These are phyloP conservation scores for Pelvicachromis taeniatus DNA, from an alignment of 2,113 vertebrate species.

Conservation along the genomic window DNA sequence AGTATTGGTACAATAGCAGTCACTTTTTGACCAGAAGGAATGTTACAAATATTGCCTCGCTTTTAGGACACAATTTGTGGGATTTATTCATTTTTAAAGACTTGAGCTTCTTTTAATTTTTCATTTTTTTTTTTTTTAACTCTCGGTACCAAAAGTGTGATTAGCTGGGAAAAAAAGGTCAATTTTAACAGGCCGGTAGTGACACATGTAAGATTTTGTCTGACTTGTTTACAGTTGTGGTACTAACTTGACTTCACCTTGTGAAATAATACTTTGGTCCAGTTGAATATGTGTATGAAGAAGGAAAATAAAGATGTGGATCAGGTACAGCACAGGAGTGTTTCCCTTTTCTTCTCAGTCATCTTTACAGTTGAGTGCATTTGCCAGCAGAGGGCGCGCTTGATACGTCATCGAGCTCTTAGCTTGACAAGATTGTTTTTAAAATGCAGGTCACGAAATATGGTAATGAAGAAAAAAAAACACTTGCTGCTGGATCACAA, in stretches of 20 bases:
- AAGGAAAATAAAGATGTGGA: not conserved
- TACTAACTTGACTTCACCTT: not conserved
- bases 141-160: slow-evolving; percentile 1
- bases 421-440: not conserved
- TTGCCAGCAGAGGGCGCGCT: slow-evolving; percentile 57
- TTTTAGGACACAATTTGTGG: not conserved
- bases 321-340: slow-evolving; percentile 39
- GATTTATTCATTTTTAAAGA: not conserved
- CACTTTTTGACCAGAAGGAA: slow-evolving; percentile 7
- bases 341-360: not conserved
- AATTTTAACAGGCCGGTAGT: not conserved
- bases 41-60: not conserved
- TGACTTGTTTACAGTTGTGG: slow-evolving; percentile 20
- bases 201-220: not conserved
- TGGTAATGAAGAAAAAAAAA: not conserved
- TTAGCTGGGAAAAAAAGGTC: not conserved
- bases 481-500: not conserved
- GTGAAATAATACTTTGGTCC: not conserved
- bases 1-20: slow-evolving; percentile 14
- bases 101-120: not conserved
- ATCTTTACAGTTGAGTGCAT: not conserved
- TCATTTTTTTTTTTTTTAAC: not conserved
- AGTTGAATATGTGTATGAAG: not conserved
- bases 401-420: not conserved
- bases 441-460: not conserved